phyloP scores from a whole-genome alignment of 2,797 vertebrate species.

The Myoxocephalus aenaeus region DNA sequence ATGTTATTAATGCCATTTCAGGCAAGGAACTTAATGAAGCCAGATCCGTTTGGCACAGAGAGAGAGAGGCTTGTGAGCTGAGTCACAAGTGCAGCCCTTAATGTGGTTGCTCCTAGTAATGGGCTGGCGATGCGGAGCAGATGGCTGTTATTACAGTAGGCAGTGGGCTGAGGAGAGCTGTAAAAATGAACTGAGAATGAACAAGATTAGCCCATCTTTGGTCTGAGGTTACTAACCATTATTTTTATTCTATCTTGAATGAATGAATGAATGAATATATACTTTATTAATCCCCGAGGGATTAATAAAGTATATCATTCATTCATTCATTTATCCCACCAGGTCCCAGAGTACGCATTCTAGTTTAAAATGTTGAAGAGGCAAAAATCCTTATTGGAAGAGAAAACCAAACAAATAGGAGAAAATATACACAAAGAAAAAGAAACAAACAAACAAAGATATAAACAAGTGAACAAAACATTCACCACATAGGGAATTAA shows the following conservation, averaged over 20 bases:
- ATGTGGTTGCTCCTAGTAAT: conserved; percentile 40
- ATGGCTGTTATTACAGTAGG: conserved; percentile 28
- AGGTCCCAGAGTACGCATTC: background rate
- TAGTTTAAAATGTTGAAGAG: background rate
- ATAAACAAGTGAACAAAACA: background rate
- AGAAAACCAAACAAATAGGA: background rate
- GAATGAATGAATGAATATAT: too few species aligned
- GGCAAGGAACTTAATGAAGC: conserved; percentile 40
- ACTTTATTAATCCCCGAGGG: too few species aligned
- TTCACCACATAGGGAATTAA: background rate
- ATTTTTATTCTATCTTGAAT: background rate
- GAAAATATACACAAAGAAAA: background rate
- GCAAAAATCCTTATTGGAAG: background rate
- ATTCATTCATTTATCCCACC: background rate
- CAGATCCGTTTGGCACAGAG: background rate
- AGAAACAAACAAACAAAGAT: background rate
- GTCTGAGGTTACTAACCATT: background rate
- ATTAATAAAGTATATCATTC: too few species aligned
- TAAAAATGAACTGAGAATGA: background rate
- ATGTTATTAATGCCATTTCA: conserved; percentile 45
- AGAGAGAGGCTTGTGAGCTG: conserved; percentile 11
- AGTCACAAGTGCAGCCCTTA: conserved; percentile 20
- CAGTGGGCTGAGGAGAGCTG: conserved; percentile 3
- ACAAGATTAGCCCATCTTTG: too few species aligned
- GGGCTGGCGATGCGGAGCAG: conserved; percentile 7